These are phyloP conservation scores for Homarus gammarus DNA, from an alignment of 2,888 invertebrate species.

Conservation along the genomic window DNA sequence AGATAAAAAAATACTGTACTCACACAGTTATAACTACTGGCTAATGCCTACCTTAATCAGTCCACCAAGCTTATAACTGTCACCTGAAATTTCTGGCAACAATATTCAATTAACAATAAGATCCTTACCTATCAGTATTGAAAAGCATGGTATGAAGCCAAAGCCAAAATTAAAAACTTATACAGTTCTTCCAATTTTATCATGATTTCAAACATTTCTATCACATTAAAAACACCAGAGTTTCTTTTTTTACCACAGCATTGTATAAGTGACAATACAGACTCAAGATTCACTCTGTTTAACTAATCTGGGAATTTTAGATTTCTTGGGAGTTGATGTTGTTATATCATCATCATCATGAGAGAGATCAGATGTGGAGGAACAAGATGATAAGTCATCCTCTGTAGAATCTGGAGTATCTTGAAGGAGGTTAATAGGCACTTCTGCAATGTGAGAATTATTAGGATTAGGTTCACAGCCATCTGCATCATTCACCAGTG, in stretches of 20 bases:
- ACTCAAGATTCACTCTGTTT: constrained; percentile 38
- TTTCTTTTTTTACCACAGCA: not conserved
- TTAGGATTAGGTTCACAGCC: constrained; percentile 4
- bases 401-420: constrained; percentile 26
- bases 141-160: too few species aligned
- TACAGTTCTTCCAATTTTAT: not conserved
- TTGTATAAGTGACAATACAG: not conserved
- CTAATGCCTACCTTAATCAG: too few species aligned
- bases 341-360: constrained; percentile 44
- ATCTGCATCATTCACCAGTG: not conserved
- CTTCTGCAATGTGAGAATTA: not conserved
- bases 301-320: constrained; percentile 60
- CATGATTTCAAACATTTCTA: not conserved
- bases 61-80: too few species aligned
- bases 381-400: not conserved
- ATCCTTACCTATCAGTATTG: too few species aligned
- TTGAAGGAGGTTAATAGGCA: not conserved
- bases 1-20: too few species aligned
- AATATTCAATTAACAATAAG: too few species aligned
- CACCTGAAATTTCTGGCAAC: too few species aligned
- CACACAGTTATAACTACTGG: too few species aligned
- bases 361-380: constrained; percentile 35
- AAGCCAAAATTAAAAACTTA: too few species aligned
- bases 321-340: constrained; percentile 53
- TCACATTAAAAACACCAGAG: constrained; percentile 29